Evolutionary conservation across 2,797 vertebrate species (phyloP).

Genomic region (Macropodus opercularis): DNA sequence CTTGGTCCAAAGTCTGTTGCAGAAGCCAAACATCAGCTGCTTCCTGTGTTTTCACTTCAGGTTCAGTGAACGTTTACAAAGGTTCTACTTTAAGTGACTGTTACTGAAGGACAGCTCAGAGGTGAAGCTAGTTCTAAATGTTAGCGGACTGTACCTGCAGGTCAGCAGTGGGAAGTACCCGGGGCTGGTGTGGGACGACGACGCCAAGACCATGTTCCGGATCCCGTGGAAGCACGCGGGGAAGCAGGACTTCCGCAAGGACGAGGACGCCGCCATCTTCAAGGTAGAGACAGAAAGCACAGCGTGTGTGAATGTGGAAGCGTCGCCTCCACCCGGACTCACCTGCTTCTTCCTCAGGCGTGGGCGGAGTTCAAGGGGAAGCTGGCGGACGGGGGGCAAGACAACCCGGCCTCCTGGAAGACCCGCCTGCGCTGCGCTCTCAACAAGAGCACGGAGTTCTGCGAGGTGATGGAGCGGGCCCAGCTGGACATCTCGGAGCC

Average conservation of each 20-base stretch:
- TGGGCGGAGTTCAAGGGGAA: conserved; percentile 91
- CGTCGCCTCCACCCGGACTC: fast-evolving
- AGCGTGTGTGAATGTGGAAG: too few species aligned
- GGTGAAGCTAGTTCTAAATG: too few species aligned
- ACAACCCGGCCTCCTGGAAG: conserved; percentile 88
- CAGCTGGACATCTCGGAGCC: conserved; percentile 89
- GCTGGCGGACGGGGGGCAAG: conserved; percentile 58
- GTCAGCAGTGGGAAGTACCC: conserved; percentile 85
- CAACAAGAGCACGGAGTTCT: conserved; percentile 90
- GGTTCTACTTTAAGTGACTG: too few species aligned
- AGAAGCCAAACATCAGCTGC: too few species aligned
- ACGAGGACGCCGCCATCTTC: conserved; percentile 91
- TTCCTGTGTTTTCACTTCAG: too few species aligned
- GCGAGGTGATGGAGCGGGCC: conserved; percentile 82
- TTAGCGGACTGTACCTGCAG: too few species aligned
- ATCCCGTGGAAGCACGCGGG: conserved; percentile 94
- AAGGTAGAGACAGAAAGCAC: too few species aligned
- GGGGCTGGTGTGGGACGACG: conserved; percentile 88
- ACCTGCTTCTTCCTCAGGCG: conserved; percentile 75
- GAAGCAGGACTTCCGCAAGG: conserved; percentile 90
- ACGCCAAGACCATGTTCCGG: conserved; percentile 87
- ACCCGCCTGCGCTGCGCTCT: conserved; percentile 92
- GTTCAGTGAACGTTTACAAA: too few species aligned
- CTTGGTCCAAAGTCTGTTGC: too few species aligned
- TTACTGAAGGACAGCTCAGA: too few species aligned